A percentile compares a stretch with the other conserved stretches of the same genome.
phyloP scores from a whole-genome alignment of 2,113 vertebrate genomes.

The Python bivittatus region DNA sequence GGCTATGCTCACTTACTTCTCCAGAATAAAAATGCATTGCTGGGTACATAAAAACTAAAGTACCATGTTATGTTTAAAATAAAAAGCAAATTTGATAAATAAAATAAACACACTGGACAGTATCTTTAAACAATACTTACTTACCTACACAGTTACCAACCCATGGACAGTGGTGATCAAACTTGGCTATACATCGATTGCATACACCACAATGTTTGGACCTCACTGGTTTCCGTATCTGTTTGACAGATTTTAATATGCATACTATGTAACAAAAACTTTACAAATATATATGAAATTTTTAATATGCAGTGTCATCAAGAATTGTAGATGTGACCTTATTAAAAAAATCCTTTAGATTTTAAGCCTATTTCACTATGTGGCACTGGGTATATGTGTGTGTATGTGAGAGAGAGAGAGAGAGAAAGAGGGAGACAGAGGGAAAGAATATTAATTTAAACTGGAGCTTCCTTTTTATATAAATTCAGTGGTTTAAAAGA shows the following conservation, averaged over 20 bases:
- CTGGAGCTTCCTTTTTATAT: not conserved
- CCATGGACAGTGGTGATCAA: slow-evolving; percentile 98
- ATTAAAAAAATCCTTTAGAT: not conserved
- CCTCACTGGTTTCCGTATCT: slow-evolving; percentile 98
- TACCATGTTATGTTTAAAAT: not conserved
- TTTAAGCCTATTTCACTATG: not conserved
- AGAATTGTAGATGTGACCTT: slow-evolving; percentile 6
- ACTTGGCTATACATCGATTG: slow-evolving; percentile 97
- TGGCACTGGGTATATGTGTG: not conserved
- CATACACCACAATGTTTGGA: slow-evolving; percentile 99
- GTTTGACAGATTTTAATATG: slow-evolving; percentile 33
- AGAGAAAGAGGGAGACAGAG: no score
- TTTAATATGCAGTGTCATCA: not conserved
- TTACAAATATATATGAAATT: slow-evolving; percentile 3
- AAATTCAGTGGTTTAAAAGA: not conserved
- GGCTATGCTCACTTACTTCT: not conserved
- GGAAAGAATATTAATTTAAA: not conserved
- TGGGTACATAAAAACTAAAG: not conserved
- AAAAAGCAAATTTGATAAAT: not conserved
- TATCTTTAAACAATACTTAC: slow-evolving; percentile 71
- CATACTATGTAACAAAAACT: slow-evolving; percentile 31
- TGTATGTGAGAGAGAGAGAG: no score
- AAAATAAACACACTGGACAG: not conserved
- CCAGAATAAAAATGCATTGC: not conserved
- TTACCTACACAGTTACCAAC: slow-evolving; percentile 99